phyloP scores from a whole-genome alignment of 2,113 vertebrate species.

The Engraulis encrasicolus region DNA sequence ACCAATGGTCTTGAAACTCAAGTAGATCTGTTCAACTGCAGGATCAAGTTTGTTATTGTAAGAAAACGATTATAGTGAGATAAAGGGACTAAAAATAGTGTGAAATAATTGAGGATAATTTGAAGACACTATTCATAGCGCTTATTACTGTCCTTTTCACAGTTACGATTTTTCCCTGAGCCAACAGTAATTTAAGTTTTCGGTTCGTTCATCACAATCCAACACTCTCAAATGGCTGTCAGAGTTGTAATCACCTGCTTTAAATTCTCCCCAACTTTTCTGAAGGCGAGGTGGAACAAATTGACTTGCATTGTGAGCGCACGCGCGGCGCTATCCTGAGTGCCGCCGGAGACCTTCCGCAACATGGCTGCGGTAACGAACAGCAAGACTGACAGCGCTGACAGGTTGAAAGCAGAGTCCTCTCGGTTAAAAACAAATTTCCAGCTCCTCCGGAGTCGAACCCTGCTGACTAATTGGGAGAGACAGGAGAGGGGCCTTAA shows the following conservation, averaged over 20 bases:
- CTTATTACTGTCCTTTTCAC: not conserved
- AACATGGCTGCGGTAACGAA: slow-evolving; percentile 59
- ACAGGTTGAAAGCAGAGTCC: slow-evolving; percentile 66
- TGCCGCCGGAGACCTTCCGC: slow-evolving; percentile 53
- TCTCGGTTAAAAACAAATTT: slow-evolving; percentile 78
- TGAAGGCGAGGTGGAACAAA: slow-evolving; percentile 53
- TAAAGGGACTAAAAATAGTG: not conserved
- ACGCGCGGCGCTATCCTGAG: too few relatives aligned
- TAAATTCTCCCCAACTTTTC: not conserved
- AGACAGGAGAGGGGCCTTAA: slow-evolving; percentile 34
- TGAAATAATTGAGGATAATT: not conserved
- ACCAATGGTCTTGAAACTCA: not conserved
- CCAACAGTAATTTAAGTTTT: not conserved
- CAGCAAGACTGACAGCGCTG: slow-evolving; percentile 67
- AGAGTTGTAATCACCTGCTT: not conserved
- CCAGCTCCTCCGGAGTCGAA: slow-evolving; percentile 69
- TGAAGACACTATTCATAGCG: not conserved
- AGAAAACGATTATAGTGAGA: not conserved
- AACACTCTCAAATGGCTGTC: not conserved
- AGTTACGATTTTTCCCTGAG: not conserved
- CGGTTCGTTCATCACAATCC: not conserved
- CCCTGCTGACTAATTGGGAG: slow-evolving; percentile 66
- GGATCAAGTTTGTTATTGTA: not conserved
- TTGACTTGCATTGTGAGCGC: slow-evolving; percentile 58
- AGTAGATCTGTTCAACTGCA: not conserved